Evolutionary conservation across 2,797 vertebrate genomes (phyloP).

Genomic region (Hypotaenidia philippensis): DNA sequence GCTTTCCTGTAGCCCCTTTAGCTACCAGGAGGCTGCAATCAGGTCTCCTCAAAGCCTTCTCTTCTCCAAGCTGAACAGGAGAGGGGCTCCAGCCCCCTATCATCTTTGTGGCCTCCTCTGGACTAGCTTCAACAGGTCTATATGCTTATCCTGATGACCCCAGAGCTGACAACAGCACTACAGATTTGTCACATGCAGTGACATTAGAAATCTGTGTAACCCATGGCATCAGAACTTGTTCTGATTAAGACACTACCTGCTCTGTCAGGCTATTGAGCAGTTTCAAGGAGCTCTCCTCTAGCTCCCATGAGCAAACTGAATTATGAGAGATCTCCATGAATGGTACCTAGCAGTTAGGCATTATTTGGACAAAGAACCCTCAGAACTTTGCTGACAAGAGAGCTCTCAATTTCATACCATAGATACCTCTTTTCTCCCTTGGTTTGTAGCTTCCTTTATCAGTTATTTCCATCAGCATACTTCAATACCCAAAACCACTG

Average conservation of each 20-base stretch:
- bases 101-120: no score
- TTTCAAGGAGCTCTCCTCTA: background rate
- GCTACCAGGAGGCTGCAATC: no score
- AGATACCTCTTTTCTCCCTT: background rate
- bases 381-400: background rate
- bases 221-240: background rate
- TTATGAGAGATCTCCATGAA: background rate
- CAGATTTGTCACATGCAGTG: background rate
- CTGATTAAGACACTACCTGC: background rate
- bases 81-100: no score
- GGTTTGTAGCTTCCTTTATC: background rate
- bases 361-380: background rate
- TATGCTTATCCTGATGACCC: no score
- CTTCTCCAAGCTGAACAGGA: no score
- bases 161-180: no score
- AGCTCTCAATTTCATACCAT: background rate
- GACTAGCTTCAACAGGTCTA: no score
- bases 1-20: no score
- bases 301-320: background rate
- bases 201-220: background rate
- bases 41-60: no score
- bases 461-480: background rate
- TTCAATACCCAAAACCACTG: background rate
- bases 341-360: background rate
- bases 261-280: background rate